Percentiles rank a stretch among this genome's conserved stretches.
Conservation (phyloP, 2,113 vertebrate genomes). For the Ivindomyrus marchei region DNA sequence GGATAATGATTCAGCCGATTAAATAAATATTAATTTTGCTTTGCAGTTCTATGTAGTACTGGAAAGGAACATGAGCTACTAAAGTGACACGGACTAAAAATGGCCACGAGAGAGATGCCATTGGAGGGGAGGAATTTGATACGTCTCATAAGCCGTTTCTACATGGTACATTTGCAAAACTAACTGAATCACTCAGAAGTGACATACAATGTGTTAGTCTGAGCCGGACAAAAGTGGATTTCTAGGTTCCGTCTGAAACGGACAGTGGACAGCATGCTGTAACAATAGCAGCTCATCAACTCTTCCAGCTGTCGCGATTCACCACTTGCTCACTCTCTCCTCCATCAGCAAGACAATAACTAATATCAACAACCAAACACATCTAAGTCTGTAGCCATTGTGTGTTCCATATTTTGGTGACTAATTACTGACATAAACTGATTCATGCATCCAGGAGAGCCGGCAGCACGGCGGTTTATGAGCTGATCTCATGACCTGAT, state of each 20-base stretch:
- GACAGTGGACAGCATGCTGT: neutral
- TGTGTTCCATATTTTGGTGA: neutral
- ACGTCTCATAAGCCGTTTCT: neutral
- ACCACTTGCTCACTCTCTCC: neutral
- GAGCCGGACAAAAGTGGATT: neutral
- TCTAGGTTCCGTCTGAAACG: neutral
- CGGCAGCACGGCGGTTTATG: neutral
- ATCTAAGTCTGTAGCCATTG: neutral
- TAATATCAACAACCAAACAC: neutral
- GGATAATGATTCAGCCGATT: constrained; percentile 1
- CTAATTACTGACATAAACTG: neutral
- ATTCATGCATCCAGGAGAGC: neutral
- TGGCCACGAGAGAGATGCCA: neutral
- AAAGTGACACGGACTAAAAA: neutral
- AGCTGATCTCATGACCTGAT: neutral
- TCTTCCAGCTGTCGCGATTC: neutral
- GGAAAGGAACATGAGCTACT: neutral
- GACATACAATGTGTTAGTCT: neutral
- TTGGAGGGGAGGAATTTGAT: neutral
- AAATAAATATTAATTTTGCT: constrained; percentile 12
- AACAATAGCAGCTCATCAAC: neutral
- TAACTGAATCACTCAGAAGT: neutral
- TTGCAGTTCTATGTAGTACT: neutral
- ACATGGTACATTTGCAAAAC: neutral
- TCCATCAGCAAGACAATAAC: neutral